These are phyloP conservation scores for Drepana arcuata DNA, from an alignment of 1,140 invertebrate genomes.

Conservation along the genomic window DNA sequence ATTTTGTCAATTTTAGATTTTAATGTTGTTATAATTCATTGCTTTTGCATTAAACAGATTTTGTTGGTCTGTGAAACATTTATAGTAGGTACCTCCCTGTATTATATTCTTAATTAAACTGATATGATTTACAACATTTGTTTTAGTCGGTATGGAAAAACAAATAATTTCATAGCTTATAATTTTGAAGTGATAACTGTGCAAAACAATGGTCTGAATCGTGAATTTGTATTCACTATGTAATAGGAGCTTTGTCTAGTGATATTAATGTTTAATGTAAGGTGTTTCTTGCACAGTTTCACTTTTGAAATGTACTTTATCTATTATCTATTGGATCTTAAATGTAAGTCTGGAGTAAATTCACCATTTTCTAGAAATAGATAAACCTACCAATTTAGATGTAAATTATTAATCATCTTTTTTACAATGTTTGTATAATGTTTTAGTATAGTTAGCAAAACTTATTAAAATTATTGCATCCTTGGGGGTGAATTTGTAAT, in stretches of 20 bases:
- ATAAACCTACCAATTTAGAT: too few species aligned
- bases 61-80: too few species aligned
- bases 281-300: conserved; percentile 49
- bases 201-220: conserved; percentile 35
- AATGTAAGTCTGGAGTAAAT: conserved; percentile 45
- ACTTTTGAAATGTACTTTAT: conserved; percentile 42
- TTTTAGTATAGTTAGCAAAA: conserved; percentile 63
- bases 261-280: conserved; percentile 48
- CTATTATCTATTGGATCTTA: conserved; percentile 34
- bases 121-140: too few species aligned
- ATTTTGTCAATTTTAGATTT: conserved; percentile 71
- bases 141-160: too few species aligned
- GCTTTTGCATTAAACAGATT: too few species aligned
- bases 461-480: too few species aligned
- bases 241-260: conserved; percentile 45
- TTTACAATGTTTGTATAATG: conserved; percentile 65
- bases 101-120: too few species aligned
- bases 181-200: conserved; percentile 51
- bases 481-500: too few species aligned
- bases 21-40: conserved; percentile 52
- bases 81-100: too few species aligned
- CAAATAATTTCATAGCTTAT: conserved; percentile 17
- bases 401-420: conserved; percentile 44
- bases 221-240: conserved; percentile 21
- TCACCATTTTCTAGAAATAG: conserved; percentile 63